A percentile compares a stretch with the other conserved stretches of the same genome.
phyloP scores from a whole-genome alignment of 2,797 vertebrate genomes.

The Malurus leucopterus region DNA sequence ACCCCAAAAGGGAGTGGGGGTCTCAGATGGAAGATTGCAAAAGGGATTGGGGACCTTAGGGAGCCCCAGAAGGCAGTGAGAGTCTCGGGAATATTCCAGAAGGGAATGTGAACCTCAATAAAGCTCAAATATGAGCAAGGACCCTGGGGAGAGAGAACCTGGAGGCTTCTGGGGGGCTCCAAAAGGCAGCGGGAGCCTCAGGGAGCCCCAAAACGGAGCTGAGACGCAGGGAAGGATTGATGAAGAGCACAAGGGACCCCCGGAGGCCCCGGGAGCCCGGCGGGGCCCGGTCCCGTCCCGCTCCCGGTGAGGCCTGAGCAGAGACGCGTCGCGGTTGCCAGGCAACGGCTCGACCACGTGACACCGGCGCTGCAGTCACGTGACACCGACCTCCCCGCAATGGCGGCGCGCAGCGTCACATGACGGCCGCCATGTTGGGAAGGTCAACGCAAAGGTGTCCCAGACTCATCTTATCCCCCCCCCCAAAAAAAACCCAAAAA shows the following conservation, averaged over 20 bases:
- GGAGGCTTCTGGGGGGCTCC: neutral
- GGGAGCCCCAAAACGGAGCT: neutral
- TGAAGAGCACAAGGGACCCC: neutral
- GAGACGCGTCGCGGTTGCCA: neutral
- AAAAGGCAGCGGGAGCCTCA: neutral
- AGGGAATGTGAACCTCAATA: accelerated
- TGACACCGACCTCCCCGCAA: accelerated
- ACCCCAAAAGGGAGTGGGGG: neutral
- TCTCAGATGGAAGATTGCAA: neutral
- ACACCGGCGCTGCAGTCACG: accelerated
- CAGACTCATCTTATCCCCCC: accelerated
- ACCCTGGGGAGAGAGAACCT: neutral
- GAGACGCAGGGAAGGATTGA: accelerated
- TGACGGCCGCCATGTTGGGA: neutral
- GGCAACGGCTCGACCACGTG: neutral
- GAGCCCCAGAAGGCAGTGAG: neutral
- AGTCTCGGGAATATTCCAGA: neutral
- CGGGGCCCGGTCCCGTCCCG: neutral
- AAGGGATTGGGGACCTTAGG: neutral
- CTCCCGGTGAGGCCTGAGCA: neutral
- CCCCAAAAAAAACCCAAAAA: no score
- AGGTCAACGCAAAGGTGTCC: accelerated
- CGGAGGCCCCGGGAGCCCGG: neutral
- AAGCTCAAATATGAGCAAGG: neutral
- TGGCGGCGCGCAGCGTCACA: accelerated